A percentile compares a stretch with the other conserved stretches of the same genome.
Evolutionary conservation across 1,140 invertebrate species (phyloP).

Genomic region (Drosophila ercepeae): DNA sequence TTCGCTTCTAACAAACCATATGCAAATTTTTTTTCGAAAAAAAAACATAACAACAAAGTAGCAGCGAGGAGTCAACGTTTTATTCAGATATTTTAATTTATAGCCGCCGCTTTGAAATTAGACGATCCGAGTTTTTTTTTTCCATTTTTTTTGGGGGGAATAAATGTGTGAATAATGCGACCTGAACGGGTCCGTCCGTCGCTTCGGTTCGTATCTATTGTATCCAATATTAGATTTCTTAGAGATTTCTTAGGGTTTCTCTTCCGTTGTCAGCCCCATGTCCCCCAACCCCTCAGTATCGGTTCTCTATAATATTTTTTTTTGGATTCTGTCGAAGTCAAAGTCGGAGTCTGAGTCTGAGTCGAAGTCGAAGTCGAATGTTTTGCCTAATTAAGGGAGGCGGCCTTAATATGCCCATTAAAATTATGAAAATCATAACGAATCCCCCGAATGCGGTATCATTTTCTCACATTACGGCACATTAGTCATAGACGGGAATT

Average conservation of each 20-base stretch:
- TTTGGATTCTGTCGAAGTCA: too few relatives aligned
- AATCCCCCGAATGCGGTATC: conserved; percentile 27
- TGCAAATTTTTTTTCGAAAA: conserved; percentile 77
- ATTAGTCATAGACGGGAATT: conserved; percentile 45
- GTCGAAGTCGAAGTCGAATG: conserved; percentile 24
- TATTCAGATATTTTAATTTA: conserved; percentile 75
- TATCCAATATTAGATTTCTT: conserved; percentile 32
- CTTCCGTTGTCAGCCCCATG: not conserved
- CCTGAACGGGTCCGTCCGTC: conserved; percentile 61
- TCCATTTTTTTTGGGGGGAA: not conserved
- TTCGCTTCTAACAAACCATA: conserved; percentile 40
- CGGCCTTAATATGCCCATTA: conserved; percentile 78
- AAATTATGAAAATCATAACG: conserved; percentile 75
- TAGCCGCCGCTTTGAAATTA: conserved; percentile 78
- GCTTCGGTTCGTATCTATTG: conserved; percentile 34
- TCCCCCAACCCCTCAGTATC: not conserved
- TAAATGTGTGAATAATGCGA: conserved; percentile 75
- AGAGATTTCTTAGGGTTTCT: conserved; percentile 31
- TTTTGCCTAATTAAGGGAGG: conserved; percentile 73
- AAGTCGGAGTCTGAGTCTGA: too few relatives aligned
- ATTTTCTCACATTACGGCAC: conserved; percentile 49
- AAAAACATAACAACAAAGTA: conserved; percentile 43
- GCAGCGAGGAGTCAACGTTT: conserved; percentile 44
- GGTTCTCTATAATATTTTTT: not conserved
- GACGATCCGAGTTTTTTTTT: conserved; percentile 27